Conservation (phyloP, 2,888 invertebrate genomes). For the Euspilapteryx auroguttella region DNA sequence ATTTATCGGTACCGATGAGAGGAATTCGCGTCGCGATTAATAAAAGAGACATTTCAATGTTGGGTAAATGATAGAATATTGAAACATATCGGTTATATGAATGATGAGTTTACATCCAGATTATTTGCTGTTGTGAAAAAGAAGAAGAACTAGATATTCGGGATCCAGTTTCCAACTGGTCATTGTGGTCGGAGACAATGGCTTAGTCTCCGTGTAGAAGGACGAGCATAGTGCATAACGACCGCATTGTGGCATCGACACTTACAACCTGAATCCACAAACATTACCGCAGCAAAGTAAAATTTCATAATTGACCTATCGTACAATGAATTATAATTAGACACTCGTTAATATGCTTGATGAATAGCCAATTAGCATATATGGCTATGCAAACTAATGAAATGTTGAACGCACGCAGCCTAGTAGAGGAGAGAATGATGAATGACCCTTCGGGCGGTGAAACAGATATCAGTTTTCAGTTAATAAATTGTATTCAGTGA, state of each 20-base stretch:
- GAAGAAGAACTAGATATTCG: too few species aligned
- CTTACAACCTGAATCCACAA: slow-evolving; percentile 18
- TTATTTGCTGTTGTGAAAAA: too few species aligned
- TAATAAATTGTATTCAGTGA: not conserved
- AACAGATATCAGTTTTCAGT: slow-evolving; percentile 4
- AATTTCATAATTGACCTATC: too few species aligned
- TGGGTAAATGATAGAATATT: too few species aligned
- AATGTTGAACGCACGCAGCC: slow-evolving; percentile 1
- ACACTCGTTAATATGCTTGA: not conserved
- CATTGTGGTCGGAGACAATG: slow-evolving; percentile 44
- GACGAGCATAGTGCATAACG: slow-evolving; percentile 48
- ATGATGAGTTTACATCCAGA: too few species aligned
- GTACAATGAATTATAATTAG: too few species aligned
- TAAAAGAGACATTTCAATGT: too few species aligned
- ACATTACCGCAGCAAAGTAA: too few species aligned
- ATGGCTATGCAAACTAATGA: slow-evolving; percentile 1
- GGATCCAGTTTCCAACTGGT: slow-evolving; percentile 49
- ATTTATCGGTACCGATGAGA: too few species aligned
- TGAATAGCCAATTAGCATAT: slow-evolving; percentile 1
- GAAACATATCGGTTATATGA: too few species aligned
- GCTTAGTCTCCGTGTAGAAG: slow-evolving; percentile 48
- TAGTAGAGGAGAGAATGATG: slow-evolving; percentile 1
- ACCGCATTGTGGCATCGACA: slow-evolving; percentile 21
- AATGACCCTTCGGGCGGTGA: not conserved
- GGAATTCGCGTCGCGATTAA: slow-evolving; percentile 11